A percentile compares a stretch with the other conserved stretches of the same genome.
These are phyloP conservation scores for Tipula unca DNA, from an alignment of 2,888 invertebrate genomes.

Conservation along the genomic window DNA sequence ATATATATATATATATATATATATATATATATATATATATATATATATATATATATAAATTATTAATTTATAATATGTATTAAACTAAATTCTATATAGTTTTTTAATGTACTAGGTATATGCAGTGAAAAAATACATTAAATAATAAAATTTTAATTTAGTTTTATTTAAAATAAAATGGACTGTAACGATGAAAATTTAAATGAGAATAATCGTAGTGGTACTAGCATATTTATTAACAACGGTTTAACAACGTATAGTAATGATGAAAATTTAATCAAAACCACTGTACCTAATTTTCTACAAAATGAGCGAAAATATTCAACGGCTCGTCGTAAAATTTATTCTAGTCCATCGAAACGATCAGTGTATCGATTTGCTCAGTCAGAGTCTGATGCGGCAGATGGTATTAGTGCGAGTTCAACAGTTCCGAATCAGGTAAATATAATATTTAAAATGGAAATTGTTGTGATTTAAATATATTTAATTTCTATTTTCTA, in stretches of 20 bases:
- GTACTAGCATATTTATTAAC: neutral
- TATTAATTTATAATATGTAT: too few relatives aligned
- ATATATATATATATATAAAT: too few relatives aligned
- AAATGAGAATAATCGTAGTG: neutral
- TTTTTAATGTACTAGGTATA: neutral
- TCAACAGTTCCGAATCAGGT: neutral
- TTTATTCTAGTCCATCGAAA: conserved; percentile 24
- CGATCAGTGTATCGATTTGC: conserved; percentile 34
- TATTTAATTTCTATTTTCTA: neutral
- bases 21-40: too few relatives aligned
- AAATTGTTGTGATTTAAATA: neutral
- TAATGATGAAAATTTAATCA: neutral
- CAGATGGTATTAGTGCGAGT: conserved; percentile 27
- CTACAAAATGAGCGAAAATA: conserved; percentile 17
- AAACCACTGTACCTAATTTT: neutral
- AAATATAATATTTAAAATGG: neutral
- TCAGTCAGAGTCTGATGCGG: conserved; percentile 39
- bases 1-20: too few relatives aligned
- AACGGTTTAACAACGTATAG: neutral
- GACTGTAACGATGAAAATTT: neutral
- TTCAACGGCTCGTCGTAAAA: conserved; percentile 14
- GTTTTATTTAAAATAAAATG: neutral
- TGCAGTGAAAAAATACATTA: neutral
- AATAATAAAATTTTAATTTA: neutral
- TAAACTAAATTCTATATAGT: too few relatives aligned